Evolutionary conservation across 2,113 vertebrate genomes (phyloP).

Genomic region (Gila orcuttii): DNA sequence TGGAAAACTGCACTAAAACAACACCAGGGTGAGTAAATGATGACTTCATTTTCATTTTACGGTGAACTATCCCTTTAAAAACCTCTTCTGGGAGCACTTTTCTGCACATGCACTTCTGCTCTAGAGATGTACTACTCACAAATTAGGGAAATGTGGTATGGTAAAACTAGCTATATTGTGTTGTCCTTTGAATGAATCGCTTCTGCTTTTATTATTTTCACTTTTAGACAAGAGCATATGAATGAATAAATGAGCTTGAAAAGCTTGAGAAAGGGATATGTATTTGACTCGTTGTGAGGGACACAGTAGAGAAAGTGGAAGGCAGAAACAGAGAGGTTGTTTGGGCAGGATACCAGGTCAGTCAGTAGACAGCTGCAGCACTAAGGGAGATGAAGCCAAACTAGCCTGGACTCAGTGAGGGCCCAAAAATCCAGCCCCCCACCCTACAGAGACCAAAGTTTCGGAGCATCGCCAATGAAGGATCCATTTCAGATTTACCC

Average conservation of each 20-base stretch:
- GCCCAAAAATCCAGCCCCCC: constrained; percentile 21
- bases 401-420: constrained; percentile 38
- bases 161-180: not conserved
- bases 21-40: no score
- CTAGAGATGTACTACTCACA: not conserved
- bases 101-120: not conserved
- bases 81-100: not conserved
- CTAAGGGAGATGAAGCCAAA: constrained; percentile 40
- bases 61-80: not conserved
- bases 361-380: constrained; percentile 36
- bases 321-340: constrained; percentile 4
- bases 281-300: not conserved
- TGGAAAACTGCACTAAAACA: no score
- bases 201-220: not conserved
- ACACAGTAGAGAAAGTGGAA: constrained; percentile 1
- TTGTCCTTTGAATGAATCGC: not conserved
- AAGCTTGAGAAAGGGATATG: not conserved
- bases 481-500: constrained; percentile 14
- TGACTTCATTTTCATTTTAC: no score
- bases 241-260: not conserved
- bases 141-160: not conserved
- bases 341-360: constrained; percentile 50
- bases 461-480: constrained; percentile 23
- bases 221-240: not conserved
- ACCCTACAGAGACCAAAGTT: constrained; percentile 39